Evolutionary conservation across 2,888 invertebrate genomes (phyloP), one percentile per base, ranked within the genome.

Genomic region (Amblyjoppa fuscipennis): DNA sequence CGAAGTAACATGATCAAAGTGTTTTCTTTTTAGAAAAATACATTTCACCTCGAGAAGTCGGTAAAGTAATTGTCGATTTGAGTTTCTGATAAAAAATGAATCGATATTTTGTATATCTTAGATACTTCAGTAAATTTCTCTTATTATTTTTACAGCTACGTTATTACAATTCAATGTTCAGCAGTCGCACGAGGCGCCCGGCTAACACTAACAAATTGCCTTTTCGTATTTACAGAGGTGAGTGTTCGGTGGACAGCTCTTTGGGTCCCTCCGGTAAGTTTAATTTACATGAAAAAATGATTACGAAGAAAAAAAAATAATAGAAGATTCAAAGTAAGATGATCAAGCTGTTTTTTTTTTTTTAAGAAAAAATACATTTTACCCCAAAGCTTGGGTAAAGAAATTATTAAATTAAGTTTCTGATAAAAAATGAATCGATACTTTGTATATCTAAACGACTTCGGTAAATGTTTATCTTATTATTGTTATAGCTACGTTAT

Each of bases 241-340:
- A 83, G 77, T 82, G 66, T 73, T 81, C 75, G 75, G 81, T 71
- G 81, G 81, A 75, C 87, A 87, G 87, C 75, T 87, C 87, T 84
- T 86, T 74, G 87, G 74, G 81, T 83, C 80, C 71, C 83, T 86
- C 69, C 82, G 83, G 75, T 87, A 87, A 88, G 86, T 88, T 85
- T 87, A 87, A 89, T 89, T 90, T 89, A 89, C 20, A 20, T 20
- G 20, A 20, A 20, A 20, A 20, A 20, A 20, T 20, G 20, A 20
- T 20, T 20, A 20, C 20, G 20, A 20, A 20, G n/a, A n/a, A n/a
- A n/a, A n/a, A n/a, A n/a, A n/a, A n/a, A n/a, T n/a, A n/a, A n/a
- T n/a, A n/a, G n/a, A n/a, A n/a, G n/a, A n/a, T n/a, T n/a, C n/a
- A n/a, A n/a, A n/a, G n/a, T n/a, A n/a, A n/a, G n/a, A n/a, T n/a